These are phyloP conservation scores for Ophioninae sp. DNA, from an alignment of 2,888 invertebrate genomes.

Conservation along the genomic window DNA sequence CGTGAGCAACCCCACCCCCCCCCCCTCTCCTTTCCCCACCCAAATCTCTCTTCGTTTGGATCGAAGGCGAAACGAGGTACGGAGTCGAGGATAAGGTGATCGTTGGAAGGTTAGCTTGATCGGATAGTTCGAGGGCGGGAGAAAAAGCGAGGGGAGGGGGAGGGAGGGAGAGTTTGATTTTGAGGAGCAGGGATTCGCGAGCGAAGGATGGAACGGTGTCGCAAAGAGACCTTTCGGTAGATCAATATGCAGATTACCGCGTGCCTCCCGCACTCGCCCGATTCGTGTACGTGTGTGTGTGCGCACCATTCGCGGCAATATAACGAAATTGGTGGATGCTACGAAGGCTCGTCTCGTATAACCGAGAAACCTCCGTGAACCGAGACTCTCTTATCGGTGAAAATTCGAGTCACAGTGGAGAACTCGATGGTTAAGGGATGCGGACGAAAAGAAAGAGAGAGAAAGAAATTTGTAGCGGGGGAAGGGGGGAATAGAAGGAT, in stretches of 20 bases:
- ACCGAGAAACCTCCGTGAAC: slow-evolving; percentile 27
- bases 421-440: slow-evolving; percentile 2
- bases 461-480: background rate
- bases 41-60: too few relatives aligned
- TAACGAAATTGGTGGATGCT: slow-evolving; percentile 72
- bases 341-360: slow-evolving; percentile 64
- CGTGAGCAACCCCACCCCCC: too few relatives aligned
- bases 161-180: background rate
- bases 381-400: slow-evolving; percentile 57
- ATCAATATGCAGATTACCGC: slow-evolving; percentile 77
- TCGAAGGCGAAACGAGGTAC: background rate
- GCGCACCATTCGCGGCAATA: slow-evolving; percentile 71
- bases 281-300: too few relatives aligned
- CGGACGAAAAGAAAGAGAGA: slow-evolving; percentile 1
- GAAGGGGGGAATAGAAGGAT: background rate
- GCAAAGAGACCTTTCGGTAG: slow-evolving; percentile 66
- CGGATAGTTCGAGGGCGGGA: too few relatives aligned
- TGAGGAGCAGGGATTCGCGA: background rate
- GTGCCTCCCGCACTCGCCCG: too few relatives aligned
- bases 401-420: slow-evolving; percentile 53
- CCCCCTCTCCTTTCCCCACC: too few relatives aligned
- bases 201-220: slow-evolving; percentile 22
- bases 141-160: background rate
- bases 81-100: slow-evolving; percentile 17
- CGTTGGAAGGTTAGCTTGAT: background rate